A percentile compares a stretch with the other conserved stretches of the same genome.
Evolutionary conservation across 2,797 vertebrate species (phyloP).

Genomic region (Pteropus rufus): DNA sequence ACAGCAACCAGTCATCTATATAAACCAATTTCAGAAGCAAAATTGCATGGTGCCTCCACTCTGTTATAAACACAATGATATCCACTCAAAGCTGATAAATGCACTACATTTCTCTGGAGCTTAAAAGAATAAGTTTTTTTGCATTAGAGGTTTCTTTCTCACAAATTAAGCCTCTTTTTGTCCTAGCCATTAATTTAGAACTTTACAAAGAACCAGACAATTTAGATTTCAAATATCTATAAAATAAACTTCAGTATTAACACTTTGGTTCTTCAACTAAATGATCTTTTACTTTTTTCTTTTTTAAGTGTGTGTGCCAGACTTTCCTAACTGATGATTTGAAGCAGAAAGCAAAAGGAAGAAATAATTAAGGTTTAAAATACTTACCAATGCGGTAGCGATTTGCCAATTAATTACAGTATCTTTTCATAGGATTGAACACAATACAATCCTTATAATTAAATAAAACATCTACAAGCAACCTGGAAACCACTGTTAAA

Average conservation of each 20-base stretch:
- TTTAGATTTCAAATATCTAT: slow-evolving; percentile 60
- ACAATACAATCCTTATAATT: slow-evolving; percentile 72
- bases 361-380: slow-evolving; percentile 80
- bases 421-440: slow-evolving; percentile 78
- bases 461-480: slow-evolving; percentile 77
- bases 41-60: slow-evolving; percentile 91
- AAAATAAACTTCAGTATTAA: slow-evolving; percentile 56
- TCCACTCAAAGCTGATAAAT: slow-evolving; percentile 88
- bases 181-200: slow-evolving; percentile 44
- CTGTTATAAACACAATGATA: slow-evolving; percentile 87
- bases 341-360: slow-evolving; percentile 72
- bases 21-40: slow-evolving; percentile 92
- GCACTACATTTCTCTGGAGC: slow-evolving; percentile 81
- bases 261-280: slow-evolving; percentile 38
- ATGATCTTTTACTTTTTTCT: slow-evolving; percentile 38
- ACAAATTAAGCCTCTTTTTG: slow-evolving; percentile 33
- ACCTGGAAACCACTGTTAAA: slow-evolving; percentile 72
- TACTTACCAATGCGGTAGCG: slow-evolving; percentile 72
- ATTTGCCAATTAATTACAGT: slow-evolving; percentile 82
- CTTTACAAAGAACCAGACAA: slow-evolving; percentile 53
- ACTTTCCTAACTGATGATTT: slow-evolving; percentile 48
- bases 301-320: slow-evolving; percentile 32
- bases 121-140: slow-evolving; percentile 77
- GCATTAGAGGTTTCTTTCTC: slow-evolving; percentile 55
- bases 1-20: slow-evolving; percentile 92